Base-by-base conservation (phyloP, 2,797 vertebrate genomes). In the Clarias laeviceps region DNA sequence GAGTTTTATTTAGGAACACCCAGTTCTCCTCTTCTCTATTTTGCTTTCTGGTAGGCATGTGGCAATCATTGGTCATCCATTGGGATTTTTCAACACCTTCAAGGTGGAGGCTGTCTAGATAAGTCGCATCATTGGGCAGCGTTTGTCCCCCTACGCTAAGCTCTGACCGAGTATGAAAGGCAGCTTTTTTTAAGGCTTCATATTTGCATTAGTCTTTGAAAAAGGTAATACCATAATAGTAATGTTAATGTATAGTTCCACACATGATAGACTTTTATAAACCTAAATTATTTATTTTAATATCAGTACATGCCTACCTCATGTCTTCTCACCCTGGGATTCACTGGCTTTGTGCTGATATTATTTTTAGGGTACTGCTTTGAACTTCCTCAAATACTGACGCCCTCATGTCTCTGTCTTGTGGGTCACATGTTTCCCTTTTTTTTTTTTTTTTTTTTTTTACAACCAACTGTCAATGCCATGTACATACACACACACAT, bases 401-500 rank as follows among this genome's bases (percentile, higher is more conserved):
- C 14, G 61, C 73, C 80, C 83, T 88, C 80, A 50, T 84, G 86
- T 87, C 40, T 90, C 80, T 68, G 77, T 85, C 56, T 34, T 78
- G 81, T 86, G 54, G 68, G 57, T 82, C 84, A 82, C 56, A 72
- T 68, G 57, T 61, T 68, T 82, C 82, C 24, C 29, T 62, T 66
- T 56, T 45, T 37, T 40, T 50, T 12, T 12, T 45, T 45, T 9
- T 45, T 37, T 40, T 40, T 0, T 40, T 50, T 50, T 74, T 78
- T 4, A 17, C 45, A 80, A 61, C 34, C 40, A 50, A 29, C 66
- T 62, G 34, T 62, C 64, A 70, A 37, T 82, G 83, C 87, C 88
- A 86, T 89, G 90, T 89, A 89, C 87, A 89, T 89, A 90, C 70
- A 88, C 72, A 87, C 72, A 87, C 45, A 50, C 45, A 50, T 50